Evolutionary conservation across 2,113 vertebrate species (phyloP).

Genomic region (Malurus elegans): DNA sequence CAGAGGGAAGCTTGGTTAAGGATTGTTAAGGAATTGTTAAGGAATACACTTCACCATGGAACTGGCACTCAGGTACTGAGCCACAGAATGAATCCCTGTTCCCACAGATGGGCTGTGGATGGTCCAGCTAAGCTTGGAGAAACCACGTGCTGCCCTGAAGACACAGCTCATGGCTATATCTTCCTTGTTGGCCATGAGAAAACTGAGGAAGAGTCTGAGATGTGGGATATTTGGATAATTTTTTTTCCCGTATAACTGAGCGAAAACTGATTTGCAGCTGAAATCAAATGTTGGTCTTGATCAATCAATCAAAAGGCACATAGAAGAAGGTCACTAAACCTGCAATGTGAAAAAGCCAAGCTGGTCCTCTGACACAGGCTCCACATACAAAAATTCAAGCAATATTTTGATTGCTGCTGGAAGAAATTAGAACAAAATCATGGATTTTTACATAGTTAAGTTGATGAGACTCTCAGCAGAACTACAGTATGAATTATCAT

Average conservation of each 20-base stretch:
- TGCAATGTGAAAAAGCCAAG: fast-evolving
- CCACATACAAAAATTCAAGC: neutral
- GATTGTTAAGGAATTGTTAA: neutral
- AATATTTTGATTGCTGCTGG: neutral
- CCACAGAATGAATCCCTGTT: neutral
- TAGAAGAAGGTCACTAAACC: neutral
- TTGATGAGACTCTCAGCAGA: neutral
- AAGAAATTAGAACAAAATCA: neutral
- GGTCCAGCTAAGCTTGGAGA: neutral
- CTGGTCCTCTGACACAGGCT: neutral
- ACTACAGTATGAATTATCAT: neutral
- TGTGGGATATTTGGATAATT: fast-evolving
- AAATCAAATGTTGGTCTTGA: neutral
- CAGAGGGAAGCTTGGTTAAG: neutral
- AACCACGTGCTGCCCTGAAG: neutral
- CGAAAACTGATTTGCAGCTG: neutral
- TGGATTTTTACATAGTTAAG: neutral
- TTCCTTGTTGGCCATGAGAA: neutral
- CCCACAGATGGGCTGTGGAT: neutral
- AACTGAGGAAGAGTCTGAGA: neutral
- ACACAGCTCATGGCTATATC: neutral
- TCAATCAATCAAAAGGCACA: neutral
- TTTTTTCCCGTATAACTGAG: neutral
- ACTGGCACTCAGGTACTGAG: neutral
- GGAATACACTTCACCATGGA: neutral